Evolutionary conservation across 37 sponge, comb jelly and placozoan genomes (phyloP).

Genomic region (Agelas oroides): DNA sequence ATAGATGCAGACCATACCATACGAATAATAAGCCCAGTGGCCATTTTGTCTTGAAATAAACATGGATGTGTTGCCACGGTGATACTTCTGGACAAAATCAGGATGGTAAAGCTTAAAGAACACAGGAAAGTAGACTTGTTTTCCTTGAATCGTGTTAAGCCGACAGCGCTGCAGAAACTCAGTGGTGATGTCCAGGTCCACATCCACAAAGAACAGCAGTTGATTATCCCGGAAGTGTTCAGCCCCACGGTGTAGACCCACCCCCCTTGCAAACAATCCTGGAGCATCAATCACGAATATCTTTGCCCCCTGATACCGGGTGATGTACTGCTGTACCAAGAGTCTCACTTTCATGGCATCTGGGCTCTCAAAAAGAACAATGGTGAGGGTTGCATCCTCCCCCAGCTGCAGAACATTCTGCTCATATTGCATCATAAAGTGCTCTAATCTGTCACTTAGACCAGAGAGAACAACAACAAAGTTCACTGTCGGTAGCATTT

Average conservation of each 20-base stretch:
- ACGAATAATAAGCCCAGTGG: slow-evolving; percentile 89
- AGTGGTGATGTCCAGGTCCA: slow-evolving; percentile 55
- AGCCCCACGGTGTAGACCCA: slow-evolving; percentile 57
- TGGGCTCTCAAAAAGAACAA: slow-evolving; percentile 70
- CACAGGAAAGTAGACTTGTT: slow-evolving; percentile 81
- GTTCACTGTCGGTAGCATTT: slow-evolving; percentile 44
- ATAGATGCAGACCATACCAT: slow-evolving; percentile 81
- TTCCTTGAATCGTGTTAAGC: slow-evolving; percentile 58
- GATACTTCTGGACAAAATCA: slow-evolving; percentile 58
- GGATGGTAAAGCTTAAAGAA: slow-evolving; percentile 79
- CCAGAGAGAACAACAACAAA: slow-evolving; percentile 63
- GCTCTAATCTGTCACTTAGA: slow-evolving; percentile 54
- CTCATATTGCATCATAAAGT: slow-evolving; percentile 63
- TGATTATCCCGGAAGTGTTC: slow-evolving; percentile 50
- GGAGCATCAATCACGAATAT: slow-evolving; percentile 31
- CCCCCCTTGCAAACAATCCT: slow-evolving; percentile 72
- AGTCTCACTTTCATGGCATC: slow-evolving; percentile 41
- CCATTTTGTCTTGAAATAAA: slow-evolving; percentile 60
- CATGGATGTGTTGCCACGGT: slow-evolving; percentile 42
- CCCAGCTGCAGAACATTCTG: slow-evolving; percentile 18
- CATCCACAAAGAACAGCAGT: slow-evolving; percentile 74
- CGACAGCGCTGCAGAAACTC: slow-evolving; percentile 66
- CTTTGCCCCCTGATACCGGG: slow-evolving; percentile 42
- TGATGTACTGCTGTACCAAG: slow-evolving; percentile 25
- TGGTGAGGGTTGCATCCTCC: slow-evolving; percentile 65